Percentiles rank a stretch among this genome's conserved stretches.
These are phyloP conservation scores for Rotaria magnacalcarata DNA, from an alignment of 2,888 invertebrate species.

Conservation along the genomic window DNA sequence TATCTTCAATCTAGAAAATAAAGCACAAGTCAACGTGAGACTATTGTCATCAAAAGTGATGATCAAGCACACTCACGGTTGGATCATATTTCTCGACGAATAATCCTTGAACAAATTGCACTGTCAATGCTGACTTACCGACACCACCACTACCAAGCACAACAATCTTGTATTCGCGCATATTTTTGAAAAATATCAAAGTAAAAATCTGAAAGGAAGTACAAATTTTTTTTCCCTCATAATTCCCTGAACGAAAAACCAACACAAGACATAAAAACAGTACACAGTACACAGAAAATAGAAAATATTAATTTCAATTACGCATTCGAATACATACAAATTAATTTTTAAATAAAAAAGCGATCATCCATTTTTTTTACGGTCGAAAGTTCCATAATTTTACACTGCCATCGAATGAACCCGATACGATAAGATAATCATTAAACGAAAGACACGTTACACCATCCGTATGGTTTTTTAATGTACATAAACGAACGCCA, in stretches of 20 bases:
- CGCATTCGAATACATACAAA: slow-evolving; percentile 18
- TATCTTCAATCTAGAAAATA: slow-evolving; percentile 73
- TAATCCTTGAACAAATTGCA: slow-evolving; percentile 96
- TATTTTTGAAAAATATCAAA: slow-evolving; percentile 57
- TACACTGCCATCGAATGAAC: slow-evolving; percentile 63
- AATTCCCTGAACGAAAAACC: neutral
- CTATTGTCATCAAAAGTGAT: no score
- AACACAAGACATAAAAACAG: neutral
- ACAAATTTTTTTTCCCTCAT: neutral
- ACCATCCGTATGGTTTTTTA: slow-evolving; percentile 62
- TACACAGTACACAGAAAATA: neutral
- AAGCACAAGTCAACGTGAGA: neutral
- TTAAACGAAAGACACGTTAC: slow-evolving; percentile 64
- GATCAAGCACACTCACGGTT: neutral
- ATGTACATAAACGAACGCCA: slow-evolving; percentile 61
- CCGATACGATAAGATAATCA: slow-evolving; percentile 63
- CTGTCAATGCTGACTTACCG: slow-evolving; percentile 63
- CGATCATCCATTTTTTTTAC: slow-evolving; percentile 33
- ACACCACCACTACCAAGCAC: slow-evolving; percentile 47
- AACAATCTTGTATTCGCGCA: slow-evolving; percentile 66
- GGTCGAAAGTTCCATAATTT: slow-evolving; percentile 62
- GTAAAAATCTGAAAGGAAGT: neutral
- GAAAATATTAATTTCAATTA: slow-evolving; percentile 22
- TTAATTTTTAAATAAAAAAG: neutral
- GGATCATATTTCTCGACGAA: slow-evolving; percentile 96